Evolutionary conservation across 2,797 vertebrate species (phyloP).

Genomic region (Morelia viridis): DNA sequence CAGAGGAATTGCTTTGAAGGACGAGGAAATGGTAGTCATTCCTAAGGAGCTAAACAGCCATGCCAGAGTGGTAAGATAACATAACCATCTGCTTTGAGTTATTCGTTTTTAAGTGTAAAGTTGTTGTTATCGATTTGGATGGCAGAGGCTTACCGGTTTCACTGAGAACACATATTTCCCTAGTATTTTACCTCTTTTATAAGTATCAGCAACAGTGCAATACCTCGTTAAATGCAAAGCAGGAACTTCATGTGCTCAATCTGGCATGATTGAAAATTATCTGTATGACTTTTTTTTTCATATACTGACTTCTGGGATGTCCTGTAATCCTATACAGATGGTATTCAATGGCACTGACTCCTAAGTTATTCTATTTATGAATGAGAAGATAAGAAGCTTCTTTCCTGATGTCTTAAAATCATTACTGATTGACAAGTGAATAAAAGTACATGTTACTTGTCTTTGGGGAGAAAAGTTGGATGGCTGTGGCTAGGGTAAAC

Average conservation of each 20-base stretch:
- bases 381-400: background rate
- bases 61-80: conserved; percentile 61
- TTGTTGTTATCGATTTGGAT: fast-evolving
- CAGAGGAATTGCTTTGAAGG: background rate
- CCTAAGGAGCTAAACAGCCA: background rate
- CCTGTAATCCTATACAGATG: background rate
- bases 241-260: background rate
- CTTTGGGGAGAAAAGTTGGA: background rate
- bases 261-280: background rate
- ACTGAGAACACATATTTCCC: background rate
- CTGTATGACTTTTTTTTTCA: background rate
- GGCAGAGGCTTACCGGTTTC: background rate
- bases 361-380: background rate
- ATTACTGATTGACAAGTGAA: background rate
- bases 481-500: background rate
- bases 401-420: background rate
- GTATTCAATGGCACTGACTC: background rate
- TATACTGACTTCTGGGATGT: background rate
- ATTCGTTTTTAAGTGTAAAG: fast-evolving
- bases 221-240: background rate
- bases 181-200: background rate
- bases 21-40: background rate
- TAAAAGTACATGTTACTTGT: background rate
- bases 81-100: fast-evolving
- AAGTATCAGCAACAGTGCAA: background rate